These are phyloP conservation scores for Orthonevra nobilis DNA, from an alignment of 2,888 invertebrate species.

Conservation along the genomic window DNA sequence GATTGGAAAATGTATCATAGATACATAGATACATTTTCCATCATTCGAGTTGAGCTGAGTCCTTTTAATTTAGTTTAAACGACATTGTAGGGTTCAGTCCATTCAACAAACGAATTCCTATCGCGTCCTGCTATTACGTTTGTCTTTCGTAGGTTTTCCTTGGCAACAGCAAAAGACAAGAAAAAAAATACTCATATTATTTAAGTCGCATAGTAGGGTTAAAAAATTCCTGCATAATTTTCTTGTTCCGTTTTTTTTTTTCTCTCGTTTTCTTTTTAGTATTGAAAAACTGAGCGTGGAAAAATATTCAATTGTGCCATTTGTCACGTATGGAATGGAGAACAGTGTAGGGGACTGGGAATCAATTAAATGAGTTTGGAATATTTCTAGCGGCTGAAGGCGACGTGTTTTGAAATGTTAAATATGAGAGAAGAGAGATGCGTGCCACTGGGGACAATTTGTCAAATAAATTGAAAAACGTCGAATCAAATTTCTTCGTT, in stretches of 20 bases:
- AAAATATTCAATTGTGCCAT: constrained; percentile 64
- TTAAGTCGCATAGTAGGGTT: constrained; percentile 51
- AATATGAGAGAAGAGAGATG: constrained; percentile 31
- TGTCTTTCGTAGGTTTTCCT: constrained; percentile 23
- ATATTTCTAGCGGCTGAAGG: constrained; percentile 45
- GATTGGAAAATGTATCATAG: constrained; percentile 31
- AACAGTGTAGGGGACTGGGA: constrained; percentile 60
- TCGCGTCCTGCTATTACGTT: constrained; percentile 17
- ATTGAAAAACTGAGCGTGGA: constrained; percentile 46
- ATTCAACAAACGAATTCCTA: constrained; percentile 35
- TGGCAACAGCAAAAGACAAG: too few relatives aligned
- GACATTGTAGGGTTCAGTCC: constrained; percentile 16
- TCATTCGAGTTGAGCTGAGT: constrained; percentile 31
- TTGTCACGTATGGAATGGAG: constrained; percentile 65
- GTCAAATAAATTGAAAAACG: constrained; percentile 1
- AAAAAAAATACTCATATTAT: too few relatives aligned
- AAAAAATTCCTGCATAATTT: constrained; percentile 66
- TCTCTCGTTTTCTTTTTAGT: constrained; percentile 13
- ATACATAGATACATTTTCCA: constrained; percentile 41
- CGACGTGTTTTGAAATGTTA: constrained; percentile 62
- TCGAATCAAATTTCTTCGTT: neutral
- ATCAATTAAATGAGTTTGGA: constrained; percentile 63
- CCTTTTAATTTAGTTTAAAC: constrained; percentile 38
- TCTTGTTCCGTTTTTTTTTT: constrained; percentile 31
- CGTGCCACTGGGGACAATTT: constrained; percentile 11